phyloP scores from a whole-genome alignment of 2,113 vertebrate species.

The Carassius carassius region DNA sequence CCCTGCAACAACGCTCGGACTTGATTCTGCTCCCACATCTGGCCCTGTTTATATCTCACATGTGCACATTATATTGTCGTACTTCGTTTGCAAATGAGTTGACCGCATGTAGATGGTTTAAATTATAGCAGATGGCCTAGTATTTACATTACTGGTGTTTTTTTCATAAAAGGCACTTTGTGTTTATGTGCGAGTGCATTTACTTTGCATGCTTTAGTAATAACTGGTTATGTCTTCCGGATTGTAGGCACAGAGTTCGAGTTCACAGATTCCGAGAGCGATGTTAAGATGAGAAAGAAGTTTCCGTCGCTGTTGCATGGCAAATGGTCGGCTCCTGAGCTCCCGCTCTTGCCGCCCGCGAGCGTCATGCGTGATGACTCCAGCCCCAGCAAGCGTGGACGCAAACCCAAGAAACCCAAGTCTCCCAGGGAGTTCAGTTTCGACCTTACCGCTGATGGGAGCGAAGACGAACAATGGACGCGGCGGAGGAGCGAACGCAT shows the following conservation, averaged over 20 bases:
- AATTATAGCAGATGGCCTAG: not conserved
- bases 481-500: conserved; percentile 93
- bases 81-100: conserved; percentile 14
- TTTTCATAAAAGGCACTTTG: not conserved
- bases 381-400: conserved; percentile 78
- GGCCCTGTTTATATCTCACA: conserved; percentile 35
- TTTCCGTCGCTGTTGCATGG: conserved; percentile 82
- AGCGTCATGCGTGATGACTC: conserved; percentile 62
- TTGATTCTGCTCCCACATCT: conserved; percentile 34
- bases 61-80: conserved; percentile 30
- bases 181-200: conserved; percentile 15
- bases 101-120: conserved; percentile 19
- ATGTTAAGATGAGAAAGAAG: conserved; percentile 85
- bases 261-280: conserved; percentile 90
- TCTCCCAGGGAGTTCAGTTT: conserved; percentile 82
- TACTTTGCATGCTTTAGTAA: not conserved
- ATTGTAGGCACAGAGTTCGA: conserved; percentile 88
- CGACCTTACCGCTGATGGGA: conserved; percentile 82
- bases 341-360: conserved; percentile 63
- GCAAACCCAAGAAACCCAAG: conserved; percentile 82
- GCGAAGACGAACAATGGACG: conserved; percentile 92
- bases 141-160: conserved; percentile 1
- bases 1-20: conserved; percentile 11
- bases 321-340: conserved; percentile 84
- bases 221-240: not conserved